Base-by-base conservation (phyloP, 2,797 vertebrate species). In the Peromyscus attwateri region DNA sequence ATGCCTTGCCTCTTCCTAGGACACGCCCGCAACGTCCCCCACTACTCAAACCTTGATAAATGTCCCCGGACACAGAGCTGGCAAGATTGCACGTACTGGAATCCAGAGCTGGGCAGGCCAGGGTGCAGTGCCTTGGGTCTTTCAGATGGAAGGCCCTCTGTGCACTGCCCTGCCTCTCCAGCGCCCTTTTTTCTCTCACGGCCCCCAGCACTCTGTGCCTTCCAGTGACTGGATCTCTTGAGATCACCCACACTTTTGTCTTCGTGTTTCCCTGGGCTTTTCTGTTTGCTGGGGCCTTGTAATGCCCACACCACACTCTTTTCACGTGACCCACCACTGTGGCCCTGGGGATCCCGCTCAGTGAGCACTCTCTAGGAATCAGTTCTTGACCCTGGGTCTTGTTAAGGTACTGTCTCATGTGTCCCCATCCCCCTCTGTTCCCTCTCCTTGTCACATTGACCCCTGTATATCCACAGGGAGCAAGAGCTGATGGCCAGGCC, bases 11-110 rank as follows among this genome's bases (percentile, higher is more conserved):
- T 93, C 76, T 68, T 64, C 79, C 57, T n/a, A 91, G 8, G 76
- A 60, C 60, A 57, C 57, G n/a, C 40, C 46, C 40, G 11, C 70
- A 71, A 46, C 27, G 68, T 2, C 55, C 19, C 6, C 49, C 60
- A 52, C 43, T 66, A 46, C 62, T 66, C 37, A 95, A 49, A 92
- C 57, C 29, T 68, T 95, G 79, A 79, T n/a, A 87, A 13, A 83
- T 95, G 55, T 85, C 79, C 21, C 34, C 14, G 6, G 71, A 37
- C 23, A 14, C 0, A 40, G 11, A 34, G 34, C 14, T 52, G 66
- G 66, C 37, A 94, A 95, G 83, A 91, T 29, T 19, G 55, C 13
- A 55, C 23, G 40, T 80, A 6, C 81, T 70, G 40, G 81, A 64
- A 92, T 46, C 75, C 55, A 57, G 6, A 87, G 62, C 46, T 55